Conservation (phyloP, 2,797 vertebrate genomes). For the Hozukius guyotensis region DNA sequence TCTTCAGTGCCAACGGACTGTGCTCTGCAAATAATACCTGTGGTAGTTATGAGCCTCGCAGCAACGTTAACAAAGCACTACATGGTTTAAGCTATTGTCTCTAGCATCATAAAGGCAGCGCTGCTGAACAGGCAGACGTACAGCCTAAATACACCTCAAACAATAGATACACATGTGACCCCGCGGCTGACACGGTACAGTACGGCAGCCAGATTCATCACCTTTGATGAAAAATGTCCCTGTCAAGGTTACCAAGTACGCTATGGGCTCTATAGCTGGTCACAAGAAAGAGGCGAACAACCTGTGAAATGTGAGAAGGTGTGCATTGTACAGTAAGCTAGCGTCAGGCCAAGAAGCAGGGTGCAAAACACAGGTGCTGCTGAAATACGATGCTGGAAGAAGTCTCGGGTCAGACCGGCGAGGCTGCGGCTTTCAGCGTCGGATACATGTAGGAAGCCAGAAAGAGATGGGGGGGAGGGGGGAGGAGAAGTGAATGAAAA, state of each 20-base stretch:
- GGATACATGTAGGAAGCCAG: neutral
- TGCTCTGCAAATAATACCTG: conserved; percentile 22
- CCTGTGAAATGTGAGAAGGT: conserved; percentile 65
- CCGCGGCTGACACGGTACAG: conserved; percentile 47
- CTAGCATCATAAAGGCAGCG: conserved; percentile 15
- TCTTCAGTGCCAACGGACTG: conserved; percentile 11
- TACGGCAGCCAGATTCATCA: conserved; percentile 39
- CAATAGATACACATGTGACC: conserved; percentile 59
- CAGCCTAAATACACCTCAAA: conserved; percentile 25
- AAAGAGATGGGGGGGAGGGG: neutral
- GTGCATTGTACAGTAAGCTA: conserved; percentile 46
- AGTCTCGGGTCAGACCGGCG: neutral
- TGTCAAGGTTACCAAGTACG: conserved; percentile 28
- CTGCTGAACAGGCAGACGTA: conserved; percentile 20
- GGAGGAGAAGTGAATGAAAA: neutral
- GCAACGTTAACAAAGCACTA: conserved; percentile 14
- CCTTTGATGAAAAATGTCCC: conserved; percentile 35
- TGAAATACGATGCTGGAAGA: conserved; percentile 31
- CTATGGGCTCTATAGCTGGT: conserved; percentile 22
- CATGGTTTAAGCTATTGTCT: conserved; percentile 25
- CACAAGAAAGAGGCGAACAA: conserved; percentile 27
- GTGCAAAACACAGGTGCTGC: conserved; percentile 26
- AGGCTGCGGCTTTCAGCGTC: conserved; percentile 1
- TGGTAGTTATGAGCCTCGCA: conserved; percentile 1
- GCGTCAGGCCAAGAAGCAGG: conserved; percentile 17